These are phyloP conservation scores for Ethmia dodecea DNA, from an alignment of 2,888 invertebrate species.

Conservation along the genomic window DNA sequence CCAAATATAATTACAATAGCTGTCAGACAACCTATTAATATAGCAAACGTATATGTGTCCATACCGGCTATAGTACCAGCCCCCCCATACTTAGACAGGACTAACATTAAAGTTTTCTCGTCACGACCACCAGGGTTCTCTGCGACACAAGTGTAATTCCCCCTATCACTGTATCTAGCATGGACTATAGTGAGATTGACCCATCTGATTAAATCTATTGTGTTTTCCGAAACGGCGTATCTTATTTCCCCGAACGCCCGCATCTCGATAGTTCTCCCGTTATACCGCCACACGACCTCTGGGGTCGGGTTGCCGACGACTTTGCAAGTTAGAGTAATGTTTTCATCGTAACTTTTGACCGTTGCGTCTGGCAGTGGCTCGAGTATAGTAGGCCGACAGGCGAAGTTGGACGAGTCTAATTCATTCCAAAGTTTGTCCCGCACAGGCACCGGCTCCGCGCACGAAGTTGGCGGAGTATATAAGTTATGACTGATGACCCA, in stretches of 20 bases:
- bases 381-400: conserved; percentile 87
- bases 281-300: conserved; percentile 84
- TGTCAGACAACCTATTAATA: conserved; percentile 68
- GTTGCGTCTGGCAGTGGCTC: conserved; percentile 79
- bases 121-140: conserved; percentile 89
- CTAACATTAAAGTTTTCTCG: conserved; percentile 84
- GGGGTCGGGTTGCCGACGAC: conserved; percentile 88
- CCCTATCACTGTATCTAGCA: conserved; percentile 80
- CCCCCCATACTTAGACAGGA: conserved; percentile 68
- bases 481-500: conserved; percentile 85
- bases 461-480: conserved; percentile 86
- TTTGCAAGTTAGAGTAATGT: conserved; percentile 86
- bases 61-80: conserved; percentile 59
- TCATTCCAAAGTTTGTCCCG: conserved; percentile 86
- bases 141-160: conserved; percentile 88
- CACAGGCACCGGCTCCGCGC: conserved; percentile 82
- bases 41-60: conserved; percentile 71
- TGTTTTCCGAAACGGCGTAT: conserved; percentile 63
- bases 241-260: conserved; percentile 68
- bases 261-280: conserved; percentile 78
- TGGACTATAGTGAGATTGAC: conserved; percentile 83
- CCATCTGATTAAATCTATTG: conserved; percentile 74
- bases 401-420: conserved; percentile 84
- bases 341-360: conserved; percentile 81
- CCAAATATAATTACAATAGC: conserved; percentile 68